Conservation (phyloP, 2,113 vertebrate genomes). For the Stictonetta naevosa region DNA sequence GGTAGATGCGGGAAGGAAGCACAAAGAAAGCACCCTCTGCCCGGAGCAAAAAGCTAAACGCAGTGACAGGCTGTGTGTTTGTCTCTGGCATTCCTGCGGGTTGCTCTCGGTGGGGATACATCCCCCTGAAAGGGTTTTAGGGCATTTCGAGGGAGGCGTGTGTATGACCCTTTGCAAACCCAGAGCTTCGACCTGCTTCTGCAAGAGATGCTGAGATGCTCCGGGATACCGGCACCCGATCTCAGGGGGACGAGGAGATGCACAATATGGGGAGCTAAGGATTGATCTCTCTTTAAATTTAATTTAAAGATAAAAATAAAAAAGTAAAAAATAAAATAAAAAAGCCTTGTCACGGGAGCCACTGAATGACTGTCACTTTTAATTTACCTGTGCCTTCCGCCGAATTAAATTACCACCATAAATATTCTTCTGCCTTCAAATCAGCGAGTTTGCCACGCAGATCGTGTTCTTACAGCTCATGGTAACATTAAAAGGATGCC, state of each 20-base stretch:
- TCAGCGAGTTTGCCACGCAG: not conserved
- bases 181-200: not conserved
- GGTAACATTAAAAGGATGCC: not conserved
- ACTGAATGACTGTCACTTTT: not conserved
- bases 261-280: not conserved
- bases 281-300: not conserved
- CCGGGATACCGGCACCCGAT: not conserved
- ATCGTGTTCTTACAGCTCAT: not conserved
- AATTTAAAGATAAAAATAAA: too few relatives aligned
- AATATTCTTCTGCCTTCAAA: not conserved
- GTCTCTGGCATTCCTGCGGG: not conserved
- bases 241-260: not conserved
- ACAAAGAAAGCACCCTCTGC: not conserved
- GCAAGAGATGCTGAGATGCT: not conserved
- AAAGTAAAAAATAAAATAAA: too few relatives aligned
- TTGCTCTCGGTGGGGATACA: not conserved
- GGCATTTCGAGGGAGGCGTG: not conserved
- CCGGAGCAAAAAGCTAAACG: not conserved
- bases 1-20: not conserved
- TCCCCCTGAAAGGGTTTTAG: not conserved
- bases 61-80: not conserved
- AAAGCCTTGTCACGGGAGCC: accelerated
- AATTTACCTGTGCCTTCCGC: not conserved
- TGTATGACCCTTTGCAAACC: not conserved
- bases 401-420: not conserved